Conservation (phyloP, 1,140 invertebrate genomes). For the Anoplolepis gracilipes region DNA sequence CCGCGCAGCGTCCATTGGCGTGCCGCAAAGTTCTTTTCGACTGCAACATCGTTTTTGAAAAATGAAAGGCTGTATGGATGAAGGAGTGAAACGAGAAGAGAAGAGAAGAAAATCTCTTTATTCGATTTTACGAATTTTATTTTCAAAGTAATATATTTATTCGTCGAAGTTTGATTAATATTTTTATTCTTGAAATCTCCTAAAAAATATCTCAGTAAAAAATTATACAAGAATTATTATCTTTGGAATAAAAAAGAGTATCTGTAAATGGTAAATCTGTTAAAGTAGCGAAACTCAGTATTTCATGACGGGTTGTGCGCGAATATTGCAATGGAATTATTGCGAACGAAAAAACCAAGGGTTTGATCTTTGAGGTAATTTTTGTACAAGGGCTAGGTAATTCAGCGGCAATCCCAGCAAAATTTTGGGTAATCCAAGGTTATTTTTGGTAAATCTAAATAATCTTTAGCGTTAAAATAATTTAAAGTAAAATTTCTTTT, state of each 20-base stretch:
- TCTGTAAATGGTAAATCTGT: background rate
- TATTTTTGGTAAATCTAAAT: no score
- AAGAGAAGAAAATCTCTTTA: background rate
- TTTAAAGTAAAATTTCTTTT: no score
- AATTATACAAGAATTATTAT: no score
- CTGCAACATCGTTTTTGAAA: background rate
- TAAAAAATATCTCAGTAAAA: no score
- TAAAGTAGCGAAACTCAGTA: background rate
- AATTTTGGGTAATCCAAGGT: no score
- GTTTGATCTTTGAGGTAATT: no score
- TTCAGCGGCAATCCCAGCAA: no score
- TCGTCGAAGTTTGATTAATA: no score
- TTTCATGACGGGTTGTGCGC: background rate
- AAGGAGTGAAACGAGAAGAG: background rate
- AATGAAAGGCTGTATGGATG: background rate
- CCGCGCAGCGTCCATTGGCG: slow-evolving; percentile 53
- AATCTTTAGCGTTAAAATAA: no score
- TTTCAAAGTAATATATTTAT: background rate
- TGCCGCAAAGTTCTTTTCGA: background rate
- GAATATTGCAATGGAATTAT: slow-evolving; percentile 46
- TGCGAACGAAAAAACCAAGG: slow-evolving; percentile 67
- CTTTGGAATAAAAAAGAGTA: no score
- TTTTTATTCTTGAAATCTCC: no score
- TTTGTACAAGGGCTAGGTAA: no score
- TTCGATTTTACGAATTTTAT: background rate